A percentile compares a stretch with the other conserved stretches of the same genome.
Conservation (phyloP, 2,797 vertebrate genomes). For the Phoeniculus purpureus region DNA sequence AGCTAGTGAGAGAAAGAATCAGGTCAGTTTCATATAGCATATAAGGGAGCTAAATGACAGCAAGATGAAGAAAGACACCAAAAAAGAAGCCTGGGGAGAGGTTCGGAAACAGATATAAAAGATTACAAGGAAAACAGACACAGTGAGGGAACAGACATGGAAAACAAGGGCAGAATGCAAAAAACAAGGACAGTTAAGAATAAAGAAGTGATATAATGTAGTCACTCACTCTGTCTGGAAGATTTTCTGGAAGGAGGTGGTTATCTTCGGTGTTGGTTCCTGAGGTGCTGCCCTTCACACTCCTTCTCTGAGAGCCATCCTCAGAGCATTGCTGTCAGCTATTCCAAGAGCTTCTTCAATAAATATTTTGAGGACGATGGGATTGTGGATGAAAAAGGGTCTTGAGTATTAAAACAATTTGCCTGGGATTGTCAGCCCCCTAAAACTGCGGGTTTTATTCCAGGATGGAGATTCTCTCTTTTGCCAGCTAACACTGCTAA, state of each 20-base stretch:
- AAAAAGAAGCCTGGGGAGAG: slow-evolving; percentile 20
- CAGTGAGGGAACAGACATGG: background rate
- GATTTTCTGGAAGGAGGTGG: slow-evolving; percentile 54
- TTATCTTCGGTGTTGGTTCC: slow-evolving; percentile 47
- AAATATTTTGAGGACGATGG: slow-evolving; percentile 16
- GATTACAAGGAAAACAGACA: background rate
- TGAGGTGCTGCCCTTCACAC: slow-evolving; percentile 70
- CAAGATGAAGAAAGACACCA: background rate
- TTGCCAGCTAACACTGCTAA: background rate
- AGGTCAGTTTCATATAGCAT: background rate
- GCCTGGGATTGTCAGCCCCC: background rate
- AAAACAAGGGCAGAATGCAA: background rate
- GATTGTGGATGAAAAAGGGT: slow-evolving; percentile 36
- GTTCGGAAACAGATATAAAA: background rate
- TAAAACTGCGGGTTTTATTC: slow-evolving; percentile 11
- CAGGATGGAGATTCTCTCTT: slow-evolving; percentile 19
- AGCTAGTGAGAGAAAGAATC: background rate
- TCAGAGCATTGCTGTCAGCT: slow-evolving; percentile 35
- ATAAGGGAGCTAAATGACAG: background rate
- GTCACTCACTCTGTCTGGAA: slow-evolving; percentile 65
- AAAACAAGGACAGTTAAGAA: slow-evolving; percentile 2
- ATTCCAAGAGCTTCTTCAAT: slow-evolving; percentile 48
- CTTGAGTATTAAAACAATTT: slow-evolving; percentile 31
- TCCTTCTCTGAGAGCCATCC: slow-evolving; percentile 65
- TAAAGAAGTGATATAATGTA: slow-evolving; percentile 15